Evolutionary conservation across 2,888 invertebrate species (phyloP).

Genomic region (Gisinianus flammeolus): DNA sequence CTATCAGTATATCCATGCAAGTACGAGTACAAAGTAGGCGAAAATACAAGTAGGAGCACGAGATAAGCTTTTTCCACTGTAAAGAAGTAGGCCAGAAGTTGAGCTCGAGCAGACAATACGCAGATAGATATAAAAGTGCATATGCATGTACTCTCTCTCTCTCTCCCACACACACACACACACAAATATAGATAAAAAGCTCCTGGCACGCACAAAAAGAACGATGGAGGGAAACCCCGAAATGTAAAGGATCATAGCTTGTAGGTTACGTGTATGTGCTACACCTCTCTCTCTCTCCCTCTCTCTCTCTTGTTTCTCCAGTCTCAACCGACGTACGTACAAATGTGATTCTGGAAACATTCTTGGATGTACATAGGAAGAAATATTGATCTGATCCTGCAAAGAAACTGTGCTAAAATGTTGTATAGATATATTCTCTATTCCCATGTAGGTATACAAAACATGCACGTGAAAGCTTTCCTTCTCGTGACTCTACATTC

Average conservation of each 20-base stretch:
- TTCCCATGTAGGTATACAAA: too few species aligned
- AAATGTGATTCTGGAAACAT: background rate
- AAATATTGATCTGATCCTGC: conserved; percentile 32
- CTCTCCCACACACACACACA: too few species aligned
- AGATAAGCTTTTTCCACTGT: background rate
- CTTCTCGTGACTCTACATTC: too few species aligned
- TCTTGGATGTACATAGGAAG: background rate
- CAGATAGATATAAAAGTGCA: too few species aligned
- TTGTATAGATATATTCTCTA: background rate
- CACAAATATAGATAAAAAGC: background rate
- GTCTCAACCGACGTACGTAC: background rate
- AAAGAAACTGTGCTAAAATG: conserved; percentile 34
- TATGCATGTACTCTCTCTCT: too few species aligned
- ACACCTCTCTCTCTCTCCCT: background rate
- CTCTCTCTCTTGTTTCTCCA: background rate
- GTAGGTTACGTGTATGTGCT: background rate
- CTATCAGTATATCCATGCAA: background rate
- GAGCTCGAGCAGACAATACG: background rate
- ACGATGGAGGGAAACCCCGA: background rate
- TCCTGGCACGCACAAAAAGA: background rate
- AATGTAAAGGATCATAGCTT: background rate
- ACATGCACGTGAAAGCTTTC: too few species aligned
- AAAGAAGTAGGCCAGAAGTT: conserved; percentile 3
- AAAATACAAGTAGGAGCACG: background rate
- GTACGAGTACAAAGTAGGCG: background rate